These are phyloP conservation scores for Passer montanus DNA, from an alignment of 2,113 vertebrate genomes.

Conservation along the genomic window DNA sequence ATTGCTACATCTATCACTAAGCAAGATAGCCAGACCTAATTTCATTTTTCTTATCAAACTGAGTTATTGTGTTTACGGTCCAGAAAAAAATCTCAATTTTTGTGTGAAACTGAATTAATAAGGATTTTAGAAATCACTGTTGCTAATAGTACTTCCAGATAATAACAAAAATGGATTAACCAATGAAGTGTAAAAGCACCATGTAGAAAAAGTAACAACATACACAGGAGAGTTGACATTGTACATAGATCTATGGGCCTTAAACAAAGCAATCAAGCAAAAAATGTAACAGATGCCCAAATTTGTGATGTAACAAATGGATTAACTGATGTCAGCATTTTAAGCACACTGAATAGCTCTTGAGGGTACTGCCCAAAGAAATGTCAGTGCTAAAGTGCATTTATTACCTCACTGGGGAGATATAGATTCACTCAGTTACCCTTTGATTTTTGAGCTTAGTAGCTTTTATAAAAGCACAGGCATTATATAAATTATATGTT, in stretches of 20 bases:
- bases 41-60: not conserved
- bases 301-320: constrained; percentile 18
- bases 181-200: not conserved
- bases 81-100: not conserved
- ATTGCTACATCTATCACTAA: not conserved
- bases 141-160: not conserved
- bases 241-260: not conserved
- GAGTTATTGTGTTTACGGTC: not conserved
- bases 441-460: constrained; percentile 21
- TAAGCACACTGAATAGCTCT: not conserved
- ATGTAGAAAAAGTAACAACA: not conserved
- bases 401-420: constrained; percentile 24
- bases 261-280: not conserved
- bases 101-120: not conserved
- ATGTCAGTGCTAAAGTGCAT: constrained; percentile 13
- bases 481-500: not conserved
- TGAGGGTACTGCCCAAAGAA: not conserved
- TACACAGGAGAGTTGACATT: not conserved
- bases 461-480: not conserved
- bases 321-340: constrained; percentile 39
- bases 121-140: not conserved
- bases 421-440: constrained; percentile 9
- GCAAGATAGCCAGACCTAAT: not conserved
- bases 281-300: constrained; percentile 17
- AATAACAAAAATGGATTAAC: not conserved